phyloP scores from a whole-genome alignment of 2,888 invertebrate species.

The Pachymerium ferrugineum region DNA sequence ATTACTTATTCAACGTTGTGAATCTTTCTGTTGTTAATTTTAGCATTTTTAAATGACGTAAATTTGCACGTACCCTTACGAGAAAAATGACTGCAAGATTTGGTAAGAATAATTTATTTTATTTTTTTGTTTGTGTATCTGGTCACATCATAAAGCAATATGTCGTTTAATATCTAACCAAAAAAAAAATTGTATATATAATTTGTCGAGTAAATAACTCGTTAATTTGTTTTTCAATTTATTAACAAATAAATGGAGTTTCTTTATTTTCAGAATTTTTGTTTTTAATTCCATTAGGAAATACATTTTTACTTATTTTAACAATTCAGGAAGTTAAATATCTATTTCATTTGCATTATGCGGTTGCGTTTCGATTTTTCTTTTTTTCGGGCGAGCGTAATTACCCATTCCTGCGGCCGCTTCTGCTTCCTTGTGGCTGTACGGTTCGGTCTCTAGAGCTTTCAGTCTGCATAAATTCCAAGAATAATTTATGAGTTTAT shows the following conservation, averaged over 20 bases:
- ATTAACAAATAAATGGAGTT: neutral
- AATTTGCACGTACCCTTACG: no score
- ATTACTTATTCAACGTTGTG: no score
- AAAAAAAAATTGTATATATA: neutral
- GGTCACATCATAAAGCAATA: neutral
- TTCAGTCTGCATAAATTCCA: slow-evolving; percentile 56
- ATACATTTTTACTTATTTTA: neutral
- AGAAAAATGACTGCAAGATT: no score
- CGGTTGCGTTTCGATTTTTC: slow-evolving; percentile 39
- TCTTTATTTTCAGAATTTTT: neutral
- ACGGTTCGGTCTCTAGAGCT: slow-evolving; percentile 81
- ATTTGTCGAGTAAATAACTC: neutral
- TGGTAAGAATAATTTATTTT: neutral
- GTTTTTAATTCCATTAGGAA: no score
- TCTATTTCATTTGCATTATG: neutral
- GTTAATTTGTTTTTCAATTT: neutral
- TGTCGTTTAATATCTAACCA: neutral
- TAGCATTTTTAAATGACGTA: no score
- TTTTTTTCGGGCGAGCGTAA: slow-evolving; percentile 58
- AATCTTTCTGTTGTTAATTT: no score
- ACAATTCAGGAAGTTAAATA: neutral
- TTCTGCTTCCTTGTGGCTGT: slow-evolving; percentile 84
- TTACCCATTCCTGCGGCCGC: slow-evolving; percentile 75
- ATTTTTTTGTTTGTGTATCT: neutral
- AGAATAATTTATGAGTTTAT: neutral